These are phyloP conservation scores for Ormia ochracea DNA, from an alignment of 2,888 invertebrate species.

Conservation along the genomic window DNA sequence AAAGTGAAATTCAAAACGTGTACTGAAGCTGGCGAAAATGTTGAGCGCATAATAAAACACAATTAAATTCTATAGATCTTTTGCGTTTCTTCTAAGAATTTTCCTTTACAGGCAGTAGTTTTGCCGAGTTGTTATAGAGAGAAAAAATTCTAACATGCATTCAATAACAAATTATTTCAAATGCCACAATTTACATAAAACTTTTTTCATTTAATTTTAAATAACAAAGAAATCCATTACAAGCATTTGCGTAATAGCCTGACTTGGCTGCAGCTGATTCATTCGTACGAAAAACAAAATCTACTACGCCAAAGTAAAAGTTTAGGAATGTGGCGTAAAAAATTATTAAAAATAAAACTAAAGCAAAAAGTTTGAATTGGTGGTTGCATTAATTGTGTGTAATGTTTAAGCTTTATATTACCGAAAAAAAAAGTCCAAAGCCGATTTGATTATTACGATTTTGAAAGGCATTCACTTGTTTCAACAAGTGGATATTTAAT, in stretches of 20 bases:
- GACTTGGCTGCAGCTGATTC: conserved; percentile 7
- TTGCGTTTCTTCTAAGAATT: conserved; percentile 16
- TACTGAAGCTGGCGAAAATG: neutral
- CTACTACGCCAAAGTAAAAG: conserved; percentile 28
- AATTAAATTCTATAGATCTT: conserved; percentile 16
- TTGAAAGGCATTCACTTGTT: neutral
- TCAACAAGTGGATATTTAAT: neutral
- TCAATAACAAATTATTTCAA: neutral
- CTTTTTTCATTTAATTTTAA: neutral
- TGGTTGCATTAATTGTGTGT: neutral
- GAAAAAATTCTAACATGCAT: neutral
- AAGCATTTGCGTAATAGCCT: conserved; percentile 9
- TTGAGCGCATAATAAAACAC: neutral
- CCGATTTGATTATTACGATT: neutral
- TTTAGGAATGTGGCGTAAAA: conserved; percentile 13
- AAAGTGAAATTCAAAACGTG: neutral
- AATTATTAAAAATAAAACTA: neutral
- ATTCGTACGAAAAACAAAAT: neutral
- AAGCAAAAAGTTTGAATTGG: conserved; percentile 1
- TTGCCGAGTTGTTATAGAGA: neutral
- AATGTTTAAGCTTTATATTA: neutral
- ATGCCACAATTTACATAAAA: neutral
- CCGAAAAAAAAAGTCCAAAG: neutral
- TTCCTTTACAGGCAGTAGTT: neutral
- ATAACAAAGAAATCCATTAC: neutral